Evolutionary conservation across 2,888 invertebrate genomes (phyloP), one percentile per base, ranked within the genome.

Genomic region (Epiblema foenella): DNA sequence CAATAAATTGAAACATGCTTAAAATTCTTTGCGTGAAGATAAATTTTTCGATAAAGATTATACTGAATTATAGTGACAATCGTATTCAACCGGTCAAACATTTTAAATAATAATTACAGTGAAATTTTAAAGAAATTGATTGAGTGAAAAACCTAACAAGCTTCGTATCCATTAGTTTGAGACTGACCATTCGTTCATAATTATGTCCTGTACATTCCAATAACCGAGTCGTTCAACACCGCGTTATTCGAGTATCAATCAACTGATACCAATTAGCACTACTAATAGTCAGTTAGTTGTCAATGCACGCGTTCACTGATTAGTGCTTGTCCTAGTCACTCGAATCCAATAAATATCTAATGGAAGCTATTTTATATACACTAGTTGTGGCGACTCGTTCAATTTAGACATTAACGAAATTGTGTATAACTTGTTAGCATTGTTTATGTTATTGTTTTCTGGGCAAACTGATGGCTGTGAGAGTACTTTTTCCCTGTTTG

Each of bases 201-300:
- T n/a, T n/a, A 54, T 12, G 24, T 20, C 12, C 20, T 15, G 7
- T 29, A 60, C 49, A 29, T 49, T 17, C 20, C 49, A 62, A 17
- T 29, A 29, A 29, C 3, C 49, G 15, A 17, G 7, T 37, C 51
- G 18, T 18, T 2, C 37, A n/a, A 51, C 12, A 64, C 20, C 54
- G 7, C 20, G 37, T 51, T n/a, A 39, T 64, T 54, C 37, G 24
- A 59, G 58, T 39, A 52, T 54, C 65, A 65, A 52, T 54, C 65
- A 65, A 46, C 59, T 70, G 65, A 51, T 33, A 37, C 29, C 65
- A 60, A 59, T 70, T 70, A 70, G 20, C 51, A 54, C 29, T 42
- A 51, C 42, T 42, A 64, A 63, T 56, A 69, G 62, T 49, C 49
- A 57, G 58, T 64, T 24, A 57, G 51, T 59, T 65, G 58, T 65